A percentile compares a stretch with the other conserved stretches of the same genome.
phyloP scores from a whole-genome alignment of 2,888 invertebrate genomes.

The Phortica magna region DNA sequence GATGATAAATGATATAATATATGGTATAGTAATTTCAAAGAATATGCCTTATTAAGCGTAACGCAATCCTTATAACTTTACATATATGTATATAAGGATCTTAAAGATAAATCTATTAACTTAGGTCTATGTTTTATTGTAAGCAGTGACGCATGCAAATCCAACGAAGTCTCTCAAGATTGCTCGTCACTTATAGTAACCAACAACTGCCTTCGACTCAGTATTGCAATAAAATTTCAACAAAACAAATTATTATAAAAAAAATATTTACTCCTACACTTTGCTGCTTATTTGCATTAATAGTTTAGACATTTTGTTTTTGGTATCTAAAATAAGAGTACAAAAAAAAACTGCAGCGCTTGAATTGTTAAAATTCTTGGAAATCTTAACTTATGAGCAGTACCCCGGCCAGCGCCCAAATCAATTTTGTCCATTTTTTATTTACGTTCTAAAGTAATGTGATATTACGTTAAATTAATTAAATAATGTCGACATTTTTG shows the following conservation, averaged over 20 bases:
- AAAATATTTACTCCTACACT: too few species aligned
- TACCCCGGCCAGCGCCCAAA: background rate
- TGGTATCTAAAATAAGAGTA: background rate
- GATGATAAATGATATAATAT: too few species aligned
- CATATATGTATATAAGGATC: conserved; percentile 20
- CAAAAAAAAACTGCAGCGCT: too few species aligned
- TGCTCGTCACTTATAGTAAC: conserved; percentile 39
- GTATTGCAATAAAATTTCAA: conserved; percentile 39
- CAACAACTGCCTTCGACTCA: conserved; percentile 31
- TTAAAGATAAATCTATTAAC: background rate
- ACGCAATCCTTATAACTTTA: background rate
- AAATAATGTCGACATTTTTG: conserved; percentile 41
- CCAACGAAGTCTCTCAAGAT: conserved; percentile 48
- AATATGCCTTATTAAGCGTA: conserved; percentile 4
- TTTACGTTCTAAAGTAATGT: conserved; percentile 58
- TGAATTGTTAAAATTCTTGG: too few species aligned
- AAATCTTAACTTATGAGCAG: background rate
- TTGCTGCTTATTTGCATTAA: too few species aligned
- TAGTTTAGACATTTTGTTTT: conserved; percentile 19
- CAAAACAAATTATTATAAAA: too few species aligned
- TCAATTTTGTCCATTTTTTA: background rate
- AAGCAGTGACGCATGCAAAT: conserved; percentile 15
- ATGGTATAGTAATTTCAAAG: background rate
- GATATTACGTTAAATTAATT: conserved; percentile 67
- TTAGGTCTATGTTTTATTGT: background rate